Evolutionary conservation across 2,113 vertebrate genomes (phyloP).

Genomic region (Oxyura jamaicensis): DNA sequence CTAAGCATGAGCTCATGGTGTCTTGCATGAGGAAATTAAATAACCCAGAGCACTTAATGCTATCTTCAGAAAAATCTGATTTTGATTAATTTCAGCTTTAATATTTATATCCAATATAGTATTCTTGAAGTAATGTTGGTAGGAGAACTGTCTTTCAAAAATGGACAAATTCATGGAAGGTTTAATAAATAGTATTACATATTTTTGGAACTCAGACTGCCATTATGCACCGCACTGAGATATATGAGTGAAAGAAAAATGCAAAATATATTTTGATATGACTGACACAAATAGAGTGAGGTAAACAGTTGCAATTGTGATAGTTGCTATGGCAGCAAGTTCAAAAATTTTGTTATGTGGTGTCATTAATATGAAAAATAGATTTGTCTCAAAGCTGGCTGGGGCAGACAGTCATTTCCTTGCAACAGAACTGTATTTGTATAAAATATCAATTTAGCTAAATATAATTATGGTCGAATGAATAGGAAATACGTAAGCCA

Average conservation of each 20-base stretch:
- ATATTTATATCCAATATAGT: background rate
- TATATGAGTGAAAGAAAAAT: background rate
- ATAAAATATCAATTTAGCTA: background rate
- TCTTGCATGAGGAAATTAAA: background rate
- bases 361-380: background rate
- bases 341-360: background rate
- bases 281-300: background rate
- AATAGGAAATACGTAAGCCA: background rate
- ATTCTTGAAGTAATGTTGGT: background rate
- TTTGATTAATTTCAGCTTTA: background rate
- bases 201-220: background rate
- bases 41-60: background rate
- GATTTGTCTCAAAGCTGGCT: background rate
- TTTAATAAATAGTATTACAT: background rate
- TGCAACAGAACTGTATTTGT: background rate
- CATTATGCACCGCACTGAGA: background rate
- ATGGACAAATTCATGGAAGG: background rate
- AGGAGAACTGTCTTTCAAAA: background rate
- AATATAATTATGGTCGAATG: background rate
- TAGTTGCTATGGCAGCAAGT: background rate
- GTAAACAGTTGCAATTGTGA: background rate
- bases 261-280: background rate
- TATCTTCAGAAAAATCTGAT: background rate
- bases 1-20: background rate
- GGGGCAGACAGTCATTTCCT: background rate